Percentiles rank a stretch among this genome's conserved stretches.
Conservation (phyloP, 2,797 vertebrate species). For the Spinibarbus caldwelli region DNA sequence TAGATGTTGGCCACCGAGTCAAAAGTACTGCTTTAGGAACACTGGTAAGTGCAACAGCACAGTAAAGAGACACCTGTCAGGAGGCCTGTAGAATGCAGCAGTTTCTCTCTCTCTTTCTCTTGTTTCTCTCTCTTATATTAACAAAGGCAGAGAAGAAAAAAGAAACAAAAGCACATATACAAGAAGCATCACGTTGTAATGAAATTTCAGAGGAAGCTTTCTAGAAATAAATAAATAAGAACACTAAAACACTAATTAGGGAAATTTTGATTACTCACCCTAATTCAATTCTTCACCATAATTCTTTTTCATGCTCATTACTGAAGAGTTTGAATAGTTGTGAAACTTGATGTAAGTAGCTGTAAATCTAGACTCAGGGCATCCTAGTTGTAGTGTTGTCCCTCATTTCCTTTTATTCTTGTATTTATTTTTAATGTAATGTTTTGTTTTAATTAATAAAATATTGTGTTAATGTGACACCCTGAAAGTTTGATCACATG, state of each 20-base stretch:
- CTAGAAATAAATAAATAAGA: background rate
- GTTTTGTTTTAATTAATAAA: background rate
- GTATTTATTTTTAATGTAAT: conserved; percentile 2
- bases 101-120: background rate
- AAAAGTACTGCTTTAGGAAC: conserved; percentile 41
- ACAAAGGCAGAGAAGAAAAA: background rate
- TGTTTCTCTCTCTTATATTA: background rate
- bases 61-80: conserved; percentile 44
- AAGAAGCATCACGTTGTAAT: background rate
- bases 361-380: background rate
- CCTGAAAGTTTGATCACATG: too few relatives aligned
- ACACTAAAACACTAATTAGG: background rate
- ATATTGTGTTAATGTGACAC: background rate
- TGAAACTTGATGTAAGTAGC: conserved; percentile 53
- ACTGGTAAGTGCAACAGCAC: conserved; percentile 24
- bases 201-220: background rate
- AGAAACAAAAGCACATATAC: background rate
- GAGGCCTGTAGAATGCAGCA: background rate
- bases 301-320: conserved; percentile 35
- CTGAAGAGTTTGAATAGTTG: conserved; percentile 50
- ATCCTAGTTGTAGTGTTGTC: background rate
- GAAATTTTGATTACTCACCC: background rate
- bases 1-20: conserved; percentile 31
- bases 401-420: background rate
- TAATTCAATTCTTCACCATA: too few relatives aligned